These are phyloP conservation scores for Platycercus adscitus DNA, from an alignment of 2,113 vertebrate species.

Conservation along the genomic window DNA sequence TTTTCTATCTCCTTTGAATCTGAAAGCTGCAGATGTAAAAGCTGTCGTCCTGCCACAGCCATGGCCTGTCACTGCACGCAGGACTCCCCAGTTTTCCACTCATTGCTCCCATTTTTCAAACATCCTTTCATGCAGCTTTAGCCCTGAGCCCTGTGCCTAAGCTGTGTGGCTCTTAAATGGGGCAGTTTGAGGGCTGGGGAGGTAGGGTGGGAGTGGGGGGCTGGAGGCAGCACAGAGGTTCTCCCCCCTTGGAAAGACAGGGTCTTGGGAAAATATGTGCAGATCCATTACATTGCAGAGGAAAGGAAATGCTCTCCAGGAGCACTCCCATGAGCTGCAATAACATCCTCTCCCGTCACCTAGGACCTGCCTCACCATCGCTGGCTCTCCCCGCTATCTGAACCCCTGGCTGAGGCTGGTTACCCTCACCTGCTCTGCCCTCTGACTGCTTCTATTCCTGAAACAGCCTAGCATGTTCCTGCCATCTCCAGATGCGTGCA, in stretches of 20 bases:
- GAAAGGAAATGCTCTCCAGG: neutral
- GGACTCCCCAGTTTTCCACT: neutral
- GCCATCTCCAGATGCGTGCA: fast-evolving
- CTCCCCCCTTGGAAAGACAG: neutral
- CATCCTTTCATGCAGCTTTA: neutral
- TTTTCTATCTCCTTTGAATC: neutral
- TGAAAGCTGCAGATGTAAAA: slow-evolving; percentile 15
- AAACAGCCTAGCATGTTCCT: neutral
- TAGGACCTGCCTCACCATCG: neutral
- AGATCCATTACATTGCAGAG: neutral
- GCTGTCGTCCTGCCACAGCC: neutral
- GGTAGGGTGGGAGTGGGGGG: neutral
- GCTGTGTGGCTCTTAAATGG: neutral
- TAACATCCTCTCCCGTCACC: neutral
- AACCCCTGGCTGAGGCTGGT: neutral
- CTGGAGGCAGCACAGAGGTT: neutral
- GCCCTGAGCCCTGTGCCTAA: fast-evolving
- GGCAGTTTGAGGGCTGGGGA: neutral
- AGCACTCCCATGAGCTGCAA: neutral
- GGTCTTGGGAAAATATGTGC: neutral
- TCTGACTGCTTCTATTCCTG: neutral
- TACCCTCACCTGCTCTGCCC: neutral
- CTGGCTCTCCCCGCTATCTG: neutral
- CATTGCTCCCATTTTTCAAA: neutral
- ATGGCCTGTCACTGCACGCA: neutral